phyloP scores from a whole-genome alignment of 2,113 vertebrate genomes.

The Stercorarius parasiticus region DNA sequence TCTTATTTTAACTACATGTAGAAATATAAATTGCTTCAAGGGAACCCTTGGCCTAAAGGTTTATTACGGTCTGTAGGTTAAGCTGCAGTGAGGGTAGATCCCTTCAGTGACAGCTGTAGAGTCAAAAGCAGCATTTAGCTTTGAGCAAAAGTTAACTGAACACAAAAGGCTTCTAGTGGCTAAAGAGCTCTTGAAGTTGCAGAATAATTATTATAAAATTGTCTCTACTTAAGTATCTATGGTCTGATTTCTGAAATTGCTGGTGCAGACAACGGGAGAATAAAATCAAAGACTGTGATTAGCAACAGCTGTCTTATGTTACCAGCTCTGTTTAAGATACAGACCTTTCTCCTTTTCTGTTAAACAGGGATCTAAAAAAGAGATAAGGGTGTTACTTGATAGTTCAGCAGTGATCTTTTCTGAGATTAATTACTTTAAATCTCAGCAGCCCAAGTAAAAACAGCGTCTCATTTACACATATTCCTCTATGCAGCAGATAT shows the following conservation, averaged over 20 bases:
- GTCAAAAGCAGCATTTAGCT: background rate
- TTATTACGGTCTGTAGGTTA: background rate
- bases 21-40: background rate
- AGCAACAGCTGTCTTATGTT: background rate
- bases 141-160: background rate
- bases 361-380: background rate
- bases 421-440: background rate
- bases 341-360: background rate
- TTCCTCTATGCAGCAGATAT: background rate
- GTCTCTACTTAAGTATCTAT: background rate
- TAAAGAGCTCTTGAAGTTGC: background rate
- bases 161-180: background rate
- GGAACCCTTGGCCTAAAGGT: background rate
- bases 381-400: background rate
- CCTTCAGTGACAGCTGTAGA: background rate
- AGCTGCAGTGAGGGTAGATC: background rate
- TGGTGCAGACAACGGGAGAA: background rate
- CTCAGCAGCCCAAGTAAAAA: background rate
- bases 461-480: background rate
- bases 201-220: background rate
- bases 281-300: background rate
- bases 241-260: background rate
- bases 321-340: background rate
- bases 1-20: background rate
- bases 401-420: background rate